These are phyloP conservation scores for Hydractinia symbiolongicarpus DNA, from an alignment of 30 jellyfish, hydroid and myxozoan genomes.

Conservation along the genomic window DNA sequence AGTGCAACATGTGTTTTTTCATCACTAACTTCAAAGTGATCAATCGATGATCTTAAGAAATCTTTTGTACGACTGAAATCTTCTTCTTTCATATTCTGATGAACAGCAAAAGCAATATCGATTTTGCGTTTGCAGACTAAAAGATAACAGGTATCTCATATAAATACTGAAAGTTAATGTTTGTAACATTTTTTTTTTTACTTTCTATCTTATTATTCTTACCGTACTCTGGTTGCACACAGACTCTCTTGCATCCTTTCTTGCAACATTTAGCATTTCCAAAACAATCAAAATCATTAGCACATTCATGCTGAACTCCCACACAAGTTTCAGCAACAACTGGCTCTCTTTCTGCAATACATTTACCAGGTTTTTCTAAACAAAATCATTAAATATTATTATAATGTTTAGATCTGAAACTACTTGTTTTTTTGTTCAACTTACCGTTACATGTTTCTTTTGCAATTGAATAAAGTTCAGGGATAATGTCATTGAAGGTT, in stretches of 20 bases:
- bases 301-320: slow-evolving; percentile 47
- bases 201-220: not conserved
- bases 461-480: slow-evolving; percentile 45
- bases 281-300: slow-evolving; percentile 62
- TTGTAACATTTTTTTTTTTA: not conserved
- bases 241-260: slow-evolving; percentile 16
- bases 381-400: not conserved
- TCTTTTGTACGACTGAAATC: slow-evolving; percentile 48
- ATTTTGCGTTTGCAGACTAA: slow-evolving; percentile 35
- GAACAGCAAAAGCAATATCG: slow-evolving; percentile 72
- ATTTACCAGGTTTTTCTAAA: slow-evolving; percentile 76
- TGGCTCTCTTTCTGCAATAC: slow-evolving; percentile 33
- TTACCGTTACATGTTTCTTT: slow-evolving; percentile 71
- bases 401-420: not conserved
- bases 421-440: not conserved
- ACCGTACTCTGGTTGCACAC: slow-evolving; percentile 29
- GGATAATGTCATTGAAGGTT: slow-evolving; percentile 50
- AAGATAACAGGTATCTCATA: not conserved
- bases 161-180: not conserved
- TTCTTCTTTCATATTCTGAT: slow-evolving; percentile 46
- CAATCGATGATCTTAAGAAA: slow-evolving; percentile 46
- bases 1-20: slow-evolving; percentile 50
- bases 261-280: slow-evolving; percentile 72
- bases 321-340: slow-evolving; percentile 31
- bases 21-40: slow-evolving; percentile 52